phyloP scores from a whole-genome alignment of 2,888 invertebrate genomes.

The Drosophila hamatofila region DNA sequence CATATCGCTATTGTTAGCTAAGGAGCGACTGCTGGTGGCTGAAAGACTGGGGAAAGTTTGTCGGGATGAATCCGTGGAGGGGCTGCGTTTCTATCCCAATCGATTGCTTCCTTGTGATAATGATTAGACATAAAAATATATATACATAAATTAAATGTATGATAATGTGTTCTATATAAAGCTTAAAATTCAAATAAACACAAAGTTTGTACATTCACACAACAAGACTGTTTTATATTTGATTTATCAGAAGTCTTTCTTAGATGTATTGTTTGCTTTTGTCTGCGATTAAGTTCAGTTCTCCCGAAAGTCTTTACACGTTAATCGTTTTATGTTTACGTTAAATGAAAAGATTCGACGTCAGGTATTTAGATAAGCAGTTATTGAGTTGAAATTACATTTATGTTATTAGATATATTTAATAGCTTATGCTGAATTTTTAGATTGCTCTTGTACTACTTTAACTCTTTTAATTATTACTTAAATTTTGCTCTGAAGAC shows the following conservation, averaged over 20 bases:
- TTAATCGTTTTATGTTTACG: conserved; percentile 53
- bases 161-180: background rate
- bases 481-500: conserved; percentile 38
- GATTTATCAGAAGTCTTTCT: conserved; percentile 63
- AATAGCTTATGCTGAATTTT: conserved; percentile 64
- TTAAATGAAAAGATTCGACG: conserved; percentile 82
- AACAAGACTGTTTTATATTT: conserved; percentile 65
- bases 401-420: conserved; percentile 68
- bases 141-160: conserved; percentile 14
- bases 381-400: conserved; percentile 79
- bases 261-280: conserved; percentile 48
- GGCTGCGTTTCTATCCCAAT: conserved; percentile 97
- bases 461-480: conserved; percentile 40
- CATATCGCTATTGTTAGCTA: conserved; percentile 95
- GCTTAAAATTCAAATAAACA: conserved; percentile 15
- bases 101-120: conserved; percentile 87
- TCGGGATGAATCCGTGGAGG: conserved; percentile 98
- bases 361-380: conserved; percentile 84
- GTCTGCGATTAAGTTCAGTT: conserved; percentile 56
- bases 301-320: conserved; percentile 58
- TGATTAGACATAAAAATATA: conserved; percentile 26
- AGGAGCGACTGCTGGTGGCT: conserved; percentile 94
- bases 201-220: conserved; percentile 54
- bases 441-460: conserved; percentile 65
- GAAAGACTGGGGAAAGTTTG: conserved; percentile 95